Percentiles rank a stretch among this genome's conserved stretches.
phyloP scores from a whole-genome alignment of 2,888 invertebrate genomes.

The Uropetala carovei region DNA sequence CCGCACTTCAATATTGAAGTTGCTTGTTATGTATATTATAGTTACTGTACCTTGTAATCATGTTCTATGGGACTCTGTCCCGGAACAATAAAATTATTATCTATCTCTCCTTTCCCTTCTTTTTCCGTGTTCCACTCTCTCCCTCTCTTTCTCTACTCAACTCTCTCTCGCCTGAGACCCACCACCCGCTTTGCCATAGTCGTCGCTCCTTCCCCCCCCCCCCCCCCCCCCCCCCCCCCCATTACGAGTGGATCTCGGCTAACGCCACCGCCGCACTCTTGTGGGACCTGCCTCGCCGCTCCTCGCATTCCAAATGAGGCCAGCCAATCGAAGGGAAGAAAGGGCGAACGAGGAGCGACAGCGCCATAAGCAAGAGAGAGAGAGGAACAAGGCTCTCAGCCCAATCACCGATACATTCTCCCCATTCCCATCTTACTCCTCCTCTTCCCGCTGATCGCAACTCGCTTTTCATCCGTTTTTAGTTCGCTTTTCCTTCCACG shows the following conservation, averaged over 20 bases:
- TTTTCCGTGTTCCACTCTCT: background rate
- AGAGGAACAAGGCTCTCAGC: background rate
- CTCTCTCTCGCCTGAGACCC: background rate
- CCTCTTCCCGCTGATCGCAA: background rate
- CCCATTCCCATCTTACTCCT: background rate
- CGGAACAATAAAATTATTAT: too few species aligned
- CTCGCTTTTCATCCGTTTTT: constrained; percentile 8
- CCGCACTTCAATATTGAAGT: too few species aligned
- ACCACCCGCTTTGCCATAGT: background rate
- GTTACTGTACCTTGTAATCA: too few species aligned
- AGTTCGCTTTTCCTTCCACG: background rate
- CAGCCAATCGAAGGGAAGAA: background rate
- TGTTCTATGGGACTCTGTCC: too few species aligned
- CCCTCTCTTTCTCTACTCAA: background rate
- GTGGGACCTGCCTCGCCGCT: constrained; percentile 1
- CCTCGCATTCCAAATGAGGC: constrained; percentile 54
- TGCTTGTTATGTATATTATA: too few species aligned
- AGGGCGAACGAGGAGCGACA: background rate
- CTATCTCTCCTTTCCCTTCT: background rate
- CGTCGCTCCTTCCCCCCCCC: background rate
- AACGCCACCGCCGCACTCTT: background rate
- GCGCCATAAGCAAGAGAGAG: background rate
- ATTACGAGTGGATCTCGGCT: background rate
- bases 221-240: background rate
- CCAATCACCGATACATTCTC: background rate